phyloP scores from a whole-genome alignment of 2,797 vertebrate species.

The Knipowitschia caucasica region DNA sequence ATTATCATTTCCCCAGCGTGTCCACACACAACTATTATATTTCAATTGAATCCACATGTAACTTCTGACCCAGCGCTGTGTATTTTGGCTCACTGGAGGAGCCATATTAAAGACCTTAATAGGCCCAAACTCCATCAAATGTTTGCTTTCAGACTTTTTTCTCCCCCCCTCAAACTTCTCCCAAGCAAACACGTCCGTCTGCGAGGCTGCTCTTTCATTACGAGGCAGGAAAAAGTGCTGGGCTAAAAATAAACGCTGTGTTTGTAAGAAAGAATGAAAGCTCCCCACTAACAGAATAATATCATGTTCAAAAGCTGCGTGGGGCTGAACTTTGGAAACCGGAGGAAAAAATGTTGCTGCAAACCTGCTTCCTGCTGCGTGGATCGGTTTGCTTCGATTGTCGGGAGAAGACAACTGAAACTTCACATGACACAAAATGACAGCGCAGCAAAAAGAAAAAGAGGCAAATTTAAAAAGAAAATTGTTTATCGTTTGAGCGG shows the following conservation, averaged over 20 bases:
- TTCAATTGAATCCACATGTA: slow-evolving; percentile 74
- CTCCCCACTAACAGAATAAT: slow-evolving; percentile 53
- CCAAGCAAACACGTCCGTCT: slow-evolving; percentile 38
- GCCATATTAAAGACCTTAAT: slow-evolving; percentile 60
- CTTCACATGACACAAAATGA: slow-evolving; percentile 47
- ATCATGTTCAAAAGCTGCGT: slow-evolving; percentile 66
- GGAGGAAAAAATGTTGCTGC: slow-evolving; percentile 62
- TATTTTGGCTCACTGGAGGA: slow-evolving; percentile 56
- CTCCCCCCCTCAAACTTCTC: too few species aligned
- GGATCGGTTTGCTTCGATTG: slow-evolving; percentile 63
- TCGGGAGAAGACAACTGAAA: slow-evolving; percentile 54
- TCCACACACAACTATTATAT: slow-evolving; percentile 43
- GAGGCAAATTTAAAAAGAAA: background rate
- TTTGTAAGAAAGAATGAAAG: slow-evolving; percentile 52
- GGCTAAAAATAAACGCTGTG: slow-evolving; percentile 61
- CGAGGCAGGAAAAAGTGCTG: slow-evolving; percentile 42
- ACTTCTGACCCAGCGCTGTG: slow-evolving; percentile 67
- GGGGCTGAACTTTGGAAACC: slow-evolving; percentile 64
- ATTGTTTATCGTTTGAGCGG: slow-evolving; percentile 18
- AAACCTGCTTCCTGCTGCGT: slow-evolving; percentile 60
- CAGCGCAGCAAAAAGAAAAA: slow-evolving; percentile 36
- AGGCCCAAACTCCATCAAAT: slow-evolving; percentile 43
- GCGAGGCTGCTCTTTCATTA: slow-evolving; percentile 47
- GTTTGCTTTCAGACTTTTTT: slow-evolving; percentile 52
- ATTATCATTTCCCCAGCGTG: slow-evolving; percentile 66